Base-by-base conservation (phyloP, 2,797 vertebrate species). In the Allobates femoralis region DNA sequence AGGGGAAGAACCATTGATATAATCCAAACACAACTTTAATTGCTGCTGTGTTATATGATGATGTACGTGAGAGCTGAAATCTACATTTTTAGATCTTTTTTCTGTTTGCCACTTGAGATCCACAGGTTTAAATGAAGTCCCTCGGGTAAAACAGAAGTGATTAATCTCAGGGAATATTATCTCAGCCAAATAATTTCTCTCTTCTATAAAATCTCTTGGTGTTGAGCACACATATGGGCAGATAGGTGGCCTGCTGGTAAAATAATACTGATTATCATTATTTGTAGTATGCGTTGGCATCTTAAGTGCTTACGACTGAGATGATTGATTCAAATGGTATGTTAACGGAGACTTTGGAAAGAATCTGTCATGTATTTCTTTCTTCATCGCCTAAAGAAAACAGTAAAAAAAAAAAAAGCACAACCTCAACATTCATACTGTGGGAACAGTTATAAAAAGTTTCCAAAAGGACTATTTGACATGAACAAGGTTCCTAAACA, bases 81-180 rank as follows among this genome's bases (percentile, higher is more conserved):
- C 34, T 0, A 16, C 55, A n/a, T 81, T 66, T 1, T 23, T 50
- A 0, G 64, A 67, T 3, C 14, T 32, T 55, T 86, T 86, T 66
- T 58, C 0, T 0, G 15, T 0, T 6, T 77, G 73, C 86, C 58
- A 90, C 0, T 79, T 58, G 23, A 90, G 73, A 87, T 93, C 90
- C 81, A 91, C 60, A 16, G 89, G 84, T 90, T 88, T 92, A 87
- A 94, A 93, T 86, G 66, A 79, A 0, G 88, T 89, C 53, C 90
- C 89, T 85, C 83, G 73, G 8, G 56, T 60, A 78, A 18, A 64
- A 75, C 91, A 91, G 87, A 94, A 80, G 55, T 88, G 51, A 53
- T 92, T 89, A 77, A 94, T 91, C 32, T 87, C 80, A 21, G 91
- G 90, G 58, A 94, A 91, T 85, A 93, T 85, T 28, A 60, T n/a